Evolutionary conservation across 2,797 vertebrate species (phyloP), one percentile per base, ranked within the genome.

Genomic region (Rallus crepitans): DNA sequence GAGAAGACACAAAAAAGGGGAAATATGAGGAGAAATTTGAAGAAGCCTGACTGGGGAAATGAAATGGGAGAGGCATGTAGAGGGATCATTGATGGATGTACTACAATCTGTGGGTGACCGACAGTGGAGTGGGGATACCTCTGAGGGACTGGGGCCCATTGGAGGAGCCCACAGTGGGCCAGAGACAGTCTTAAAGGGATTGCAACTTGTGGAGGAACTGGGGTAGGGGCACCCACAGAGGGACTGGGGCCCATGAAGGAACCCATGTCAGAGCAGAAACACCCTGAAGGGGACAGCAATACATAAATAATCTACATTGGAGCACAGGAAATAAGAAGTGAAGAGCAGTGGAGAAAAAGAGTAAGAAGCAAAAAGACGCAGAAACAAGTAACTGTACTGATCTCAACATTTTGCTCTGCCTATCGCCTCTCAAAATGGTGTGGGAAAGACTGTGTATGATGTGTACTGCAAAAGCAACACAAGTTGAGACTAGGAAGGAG

Each of bases 141-240:
- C 15, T n/a, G 35, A 48, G 17, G 18, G 30, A 21, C 24, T 37
- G 2, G 1, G 5, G 2, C 7, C 5, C 1, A 0, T 10, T 10
- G 16, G 7, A 20, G 27, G 18, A 63, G 15, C 9, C 4, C 33
- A 20, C 5, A 2, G 27, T 0, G 28, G 23, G 53, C 5, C 11
- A 89, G 21, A 7, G 30, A 30, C 11, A 53, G 9, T 24, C 25
- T 7, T 20, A 10, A 33, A 47, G 35, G 16, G 27, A 78, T 15
- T 19, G 39, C 15, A 84, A 19, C 5, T 40, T 56, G 7, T 55
- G 69, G 9, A 81, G 17, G 23, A 31, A 16, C 17, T 24, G 59
- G 23, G 11, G 6, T 5, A 30, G 5, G 9, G 20, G 17, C 28
- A 40, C 1, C 0, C 6, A 3, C 31, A 57, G 52, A 35, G 8